Percentiles rank a stretch among this genome's conserved stretches.
phyloP scores from a whole-genome alignment of 2,888 invertebrate genomes.

The Metellina segmentata region DNA sequence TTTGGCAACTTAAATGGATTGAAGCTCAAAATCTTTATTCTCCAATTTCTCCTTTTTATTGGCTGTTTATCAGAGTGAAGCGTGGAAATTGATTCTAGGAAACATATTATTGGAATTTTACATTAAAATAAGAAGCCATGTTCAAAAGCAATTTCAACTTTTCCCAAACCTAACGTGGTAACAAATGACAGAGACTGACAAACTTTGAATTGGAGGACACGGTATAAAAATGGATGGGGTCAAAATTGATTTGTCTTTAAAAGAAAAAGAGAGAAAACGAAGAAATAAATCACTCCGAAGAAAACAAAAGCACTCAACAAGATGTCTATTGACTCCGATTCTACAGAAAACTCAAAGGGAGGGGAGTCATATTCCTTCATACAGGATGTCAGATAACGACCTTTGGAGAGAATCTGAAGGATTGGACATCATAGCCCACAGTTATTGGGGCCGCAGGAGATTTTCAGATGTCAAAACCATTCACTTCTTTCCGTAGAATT shows the following conservation, averaged over 20 bases:
- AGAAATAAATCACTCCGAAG: constrained; percentile 42
- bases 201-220: neutral
- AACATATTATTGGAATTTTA: too few species aligned
- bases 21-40: too few species aligned
- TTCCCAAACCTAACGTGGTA: neutral
- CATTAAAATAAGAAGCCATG: too few species aligned
- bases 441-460: constrained; percentile 42
- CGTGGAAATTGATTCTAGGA: too few species aligned
- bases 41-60: too few species aligned
- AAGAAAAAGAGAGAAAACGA: neutral
- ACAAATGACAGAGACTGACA: neutral
- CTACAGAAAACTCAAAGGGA: constrained; percentile 6
- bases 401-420: constrained; percentile 42
- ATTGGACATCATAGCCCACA: constrained; percentile 51
- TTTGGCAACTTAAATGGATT: too few species aligned
- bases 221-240: neutral
- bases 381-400: constrained; percentile 53
- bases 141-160: neutral
- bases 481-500: too few species aligned
- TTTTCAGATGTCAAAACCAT: neutral
- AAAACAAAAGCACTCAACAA: constrained; percentile 20
- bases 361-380: neutral
- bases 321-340: constrained; percentile 8
- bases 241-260: constrained; percentile 26
- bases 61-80: too few species aligned